A percentile compares a stretch with the other conserved stretches of the same genome.
Conservation (phyloP, 2,888 invertebrate genomes). For the Stenichneumon culpator region DNA sequence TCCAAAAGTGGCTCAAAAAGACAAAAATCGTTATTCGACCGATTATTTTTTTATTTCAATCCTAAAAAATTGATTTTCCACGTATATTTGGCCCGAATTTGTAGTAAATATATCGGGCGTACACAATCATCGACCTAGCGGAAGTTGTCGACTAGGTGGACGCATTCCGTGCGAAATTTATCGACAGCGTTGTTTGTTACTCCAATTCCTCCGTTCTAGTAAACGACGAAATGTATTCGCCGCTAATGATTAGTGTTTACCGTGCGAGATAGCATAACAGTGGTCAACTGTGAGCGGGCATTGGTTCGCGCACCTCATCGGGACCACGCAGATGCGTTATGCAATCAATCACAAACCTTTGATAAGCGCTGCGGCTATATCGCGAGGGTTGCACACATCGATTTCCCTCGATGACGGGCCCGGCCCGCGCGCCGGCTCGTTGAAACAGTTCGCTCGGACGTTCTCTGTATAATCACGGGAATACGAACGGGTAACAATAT, state of each 20-base stretch:
- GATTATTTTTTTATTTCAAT: too few species aligned
- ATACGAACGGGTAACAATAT: slow-evolving; percentile 20
- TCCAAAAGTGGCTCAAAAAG: too few species aligned
- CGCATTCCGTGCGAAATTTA: neutral
- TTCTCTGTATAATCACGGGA: slow-evolving; percentile 15
- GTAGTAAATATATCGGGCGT: too few species aligned
- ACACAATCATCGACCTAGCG: neutral
- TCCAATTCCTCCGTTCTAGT: too few species aligned
- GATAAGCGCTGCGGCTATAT: slow-evolving; percentile 63
- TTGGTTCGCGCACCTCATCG: neutral
- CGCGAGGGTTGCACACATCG: slow-evolving; percentile 10
- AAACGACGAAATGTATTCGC: slow-evolving; percentile 16
- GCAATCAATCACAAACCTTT: slow-evolving; percentile 70
- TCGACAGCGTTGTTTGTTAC: slow-evolving; percentile 6
- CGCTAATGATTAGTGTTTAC: slow-evolving; percentile 5
- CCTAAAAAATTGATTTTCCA: too few species aligned
- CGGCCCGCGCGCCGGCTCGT: neutral
- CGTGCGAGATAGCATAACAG: neutral
- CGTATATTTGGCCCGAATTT: too few species aligned
- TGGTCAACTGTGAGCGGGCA: neutral
- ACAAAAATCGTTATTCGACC: too few species aligned
- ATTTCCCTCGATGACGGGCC: slow-evolving; percentile 45
- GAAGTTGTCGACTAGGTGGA: neutral
- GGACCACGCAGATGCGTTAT: slow-evolving; percentile 27
- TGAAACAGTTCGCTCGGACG: slow-evolving; percentile 14